A percentile compares a stretch with the other conserved stretches of the same genome.
Conservation (phyloP, 2,797 vertebrate species). For the Vultur gryphus region DNA sequence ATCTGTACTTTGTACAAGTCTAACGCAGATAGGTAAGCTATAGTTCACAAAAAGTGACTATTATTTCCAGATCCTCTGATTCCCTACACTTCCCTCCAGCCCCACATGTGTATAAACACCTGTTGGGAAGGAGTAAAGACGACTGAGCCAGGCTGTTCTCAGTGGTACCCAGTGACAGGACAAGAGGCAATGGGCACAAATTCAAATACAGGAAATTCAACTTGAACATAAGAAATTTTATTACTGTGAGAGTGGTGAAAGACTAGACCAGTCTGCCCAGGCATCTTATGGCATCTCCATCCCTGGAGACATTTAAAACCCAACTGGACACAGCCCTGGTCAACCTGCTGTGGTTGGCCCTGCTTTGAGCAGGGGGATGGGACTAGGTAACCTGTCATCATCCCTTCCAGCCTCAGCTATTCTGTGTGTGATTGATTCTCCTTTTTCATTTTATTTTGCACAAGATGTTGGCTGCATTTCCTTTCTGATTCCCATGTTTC, state of each 20-base stretch:
- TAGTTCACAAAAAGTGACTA: background rate
- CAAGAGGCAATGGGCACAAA: background rate
- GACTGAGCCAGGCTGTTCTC: background rate
- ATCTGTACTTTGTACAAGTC: background rate
- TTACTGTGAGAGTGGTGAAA: background rate
- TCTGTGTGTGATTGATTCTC: background rate
- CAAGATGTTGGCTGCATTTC: background rate
- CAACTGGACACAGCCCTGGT: accelerated
- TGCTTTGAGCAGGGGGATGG: background rate
- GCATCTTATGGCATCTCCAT: background rate
- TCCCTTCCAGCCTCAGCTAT: background rate
- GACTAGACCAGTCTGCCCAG: background rate
- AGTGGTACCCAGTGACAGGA: background rate
- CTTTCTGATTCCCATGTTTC: background rate
- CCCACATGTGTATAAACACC: background rate
- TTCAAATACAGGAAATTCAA: background rate
- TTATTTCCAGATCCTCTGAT: background rate
- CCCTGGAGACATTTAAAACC: background rate
- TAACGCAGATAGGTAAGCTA: background rate
- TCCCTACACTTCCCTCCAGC: background rate
- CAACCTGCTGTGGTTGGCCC: background rate
- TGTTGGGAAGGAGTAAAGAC: background rate
- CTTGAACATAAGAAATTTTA: background rate
- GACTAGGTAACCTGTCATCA: background rate
- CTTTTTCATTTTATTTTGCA: background rate